Conservation (phyloP, 2,113 vertebrate genomes). For the Eolophus roseicapilla region DNA sequence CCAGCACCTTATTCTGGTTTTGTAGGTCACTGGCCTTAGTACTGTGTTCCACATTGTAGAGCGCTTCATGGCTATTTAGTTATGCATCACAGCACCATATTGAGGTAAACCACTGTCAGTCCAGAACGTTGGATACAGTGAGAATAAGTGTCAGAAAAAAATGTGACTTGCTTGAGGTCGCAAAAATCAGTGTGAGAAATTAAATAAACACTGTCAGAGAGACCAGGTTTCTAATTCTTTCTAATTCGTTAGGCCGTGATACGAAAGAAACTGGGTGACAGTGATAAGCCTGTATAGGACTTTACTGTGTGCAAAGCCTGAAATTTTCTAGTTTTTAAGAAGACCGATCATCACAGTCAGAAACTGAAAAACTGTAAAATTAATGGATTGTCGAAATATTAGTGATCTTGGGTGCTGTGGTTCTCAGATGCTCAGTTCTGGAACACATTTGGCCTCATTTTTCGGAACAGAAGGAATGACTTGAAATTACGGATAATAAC, state of each 20-base stretch:
- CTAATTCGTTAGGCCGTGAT: background rate
- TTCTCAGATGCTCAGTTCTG: background rate
- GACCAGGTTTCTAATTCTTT: background rate
- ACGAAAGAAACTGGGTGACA: background rate
- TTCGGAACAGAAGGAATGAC: background rate
- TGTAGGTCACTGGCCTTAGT: background rate
- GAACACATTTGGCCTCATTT: background rate
- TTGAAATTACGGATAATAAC: background rate
- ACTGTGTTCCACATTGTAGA: background rate
- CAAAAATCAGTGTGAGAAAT: background rate
- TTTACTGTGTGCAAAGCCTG: background rate
- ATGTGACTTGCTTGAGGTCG: background rate
- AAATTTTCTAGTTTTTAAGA: background rate
- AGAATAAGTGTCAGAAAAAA: background rate
- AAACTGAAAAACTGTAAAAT: conserved; percentile 10
- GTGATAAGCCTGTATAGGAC: background rate
- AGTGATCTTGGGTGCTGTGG: background rate
- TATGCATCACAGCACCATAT: background rate
- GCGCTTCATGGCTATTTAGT: background rate
- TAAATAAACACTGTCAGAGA: background rate
- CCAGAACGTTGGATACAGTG: background rate
- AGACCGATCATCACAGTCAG: background rate
- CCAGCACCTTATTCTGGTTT: background rate
- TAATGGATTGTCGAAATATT: background rate
- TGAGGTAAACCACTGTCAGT: background rate